A percentile compares a stretch with the other conserved stretches of the same genome.
These are phyloP conservation scores for Anoplopoma fimbria DNA, from an alignment of 2,113 vertebrate species.

Conservation along the genomic window DNA sequence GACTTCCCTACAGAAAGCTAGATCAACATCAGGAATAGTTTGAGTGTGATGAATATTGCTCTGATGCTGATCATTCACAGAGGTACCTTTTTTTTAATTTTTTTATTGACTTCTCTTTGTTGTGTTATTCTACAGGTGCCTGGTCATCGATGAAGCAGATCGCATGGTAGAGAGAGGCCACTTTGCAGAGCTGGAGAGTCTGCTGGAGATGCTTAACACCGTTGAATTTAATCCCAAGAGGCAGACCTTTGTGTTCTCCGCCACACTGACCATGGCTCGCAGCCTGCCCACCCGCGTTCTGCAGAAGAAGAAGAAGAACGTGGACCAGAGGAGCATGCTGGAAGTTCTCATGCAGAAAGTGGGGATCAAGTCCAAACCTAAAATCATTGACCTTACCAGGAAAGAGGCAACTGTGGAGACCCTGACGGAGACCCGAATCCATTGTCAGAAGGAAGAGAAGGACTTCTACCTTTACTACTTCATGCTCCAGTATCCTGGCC, in stretches of 20 bases:
- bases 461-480: constrained; percentile 98
- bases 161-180: constrained; percentile 97
- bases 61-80: not conserved
- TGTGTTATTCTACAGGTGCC: constrained; percentile 84
- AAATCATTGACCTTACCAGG: constrained; percentile 95
- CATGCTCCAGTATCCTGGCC: constrained; percentile 92
- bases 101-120: not conserved
- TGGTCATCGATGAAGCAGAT: constrained; percentile 98
- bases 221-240: constrained; percentile 89
- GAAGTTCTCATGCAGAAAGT: constrained; percentile 92
- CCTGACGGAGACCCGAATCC: constrained; percentile 93
- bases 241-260: constrained; percentile 97
- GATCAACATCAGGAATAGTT: too few relatives aligned
- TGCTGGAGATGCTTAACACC: constrained; percentile 93
- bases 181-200: constrained; percentile 92
- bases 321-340: constrained; percentile 89
- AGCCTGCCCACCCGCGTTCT: constrained; percentile 87
- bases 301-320: constrained; percentile 90
- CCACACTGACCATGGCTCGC: constrained; percentile 93
- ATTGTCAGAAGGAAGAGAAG: constrained; percentile 92
- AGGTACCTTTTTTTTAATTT: not conserved
- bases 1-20: not conserved
- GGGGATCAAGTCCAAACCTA: constrained; percentile 92
- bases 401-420: constrained; percentile 94
- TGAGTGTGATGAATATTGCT: not conserved